Percentiles rank a stretch among this genome's conserved stretches.
These are phyloP conservation scores for Schrankia costaestrigalis DNA, from an alignment of 2,888 invertebrate species.

Conservation along the genomic window DNA sequence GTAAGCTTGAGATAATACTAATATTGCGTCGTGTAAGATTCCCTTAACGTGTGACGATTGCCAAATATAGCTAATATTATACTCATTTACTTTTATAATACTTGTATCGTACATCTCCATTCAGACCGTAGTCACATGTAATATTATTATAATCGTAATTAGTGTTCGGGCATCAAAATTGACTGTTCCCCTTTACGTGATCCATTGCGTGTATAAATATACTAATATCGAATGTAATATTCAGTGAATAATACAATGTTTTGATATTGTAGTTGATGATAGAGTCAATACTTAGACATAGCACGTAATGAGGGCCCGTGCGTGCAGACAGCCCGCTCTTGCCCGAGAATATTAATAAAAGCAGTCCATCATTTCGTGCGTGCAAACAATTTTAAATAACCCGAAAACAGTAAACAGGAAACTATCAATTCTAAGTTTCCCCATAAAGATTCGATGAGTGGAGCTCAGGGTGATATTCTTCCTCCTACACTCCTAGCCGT, in stretches of 20 bases:
- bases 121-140: conserved; percentile 34
- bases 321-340: conserved; percentile 60
- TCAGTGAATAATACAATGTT: conserved; percentile 67
- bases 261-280: conserved; percentile 59
- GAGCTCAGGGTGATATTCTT: conserved; percentile 52
- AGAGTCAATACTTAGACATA: conserved; percentile 55
- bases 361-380: conserved; percentile 63
- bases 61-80: conserved; percentile 38
- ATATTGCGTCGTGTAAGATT: conserved; percentile 55
- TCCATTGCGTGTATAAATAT: conserved; percentile 66
- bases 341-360: conserved; percentile 55
- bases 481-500: conserved; percentile 50
- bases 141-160: conserved; percentile 45
- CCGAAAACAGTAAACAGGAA: conserved; percentile 68
- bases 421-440: conserved; percentile 71
- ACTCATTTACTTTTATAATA: conserved; percentile 23
- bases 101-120: conserved; percentile 40
- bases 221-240: conserved; percentile 68
- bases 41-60: conserved; percentile 48
- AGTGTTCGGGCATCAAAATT: conserved; percentile 48
- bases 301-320: conserved; percentile 61
- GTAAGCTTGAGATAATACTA: conserved; percentile 57
- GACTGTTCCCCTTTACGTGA: conserved; percentile 43
- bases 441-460: conserved; percentile 69
- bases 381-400: conserved; percentile 68